These are phyloP conservation scores for Cygnus atratus DNA, from an alignment of 2,113 vertebrate genomes.

Conservation along the genomic window DNA sequence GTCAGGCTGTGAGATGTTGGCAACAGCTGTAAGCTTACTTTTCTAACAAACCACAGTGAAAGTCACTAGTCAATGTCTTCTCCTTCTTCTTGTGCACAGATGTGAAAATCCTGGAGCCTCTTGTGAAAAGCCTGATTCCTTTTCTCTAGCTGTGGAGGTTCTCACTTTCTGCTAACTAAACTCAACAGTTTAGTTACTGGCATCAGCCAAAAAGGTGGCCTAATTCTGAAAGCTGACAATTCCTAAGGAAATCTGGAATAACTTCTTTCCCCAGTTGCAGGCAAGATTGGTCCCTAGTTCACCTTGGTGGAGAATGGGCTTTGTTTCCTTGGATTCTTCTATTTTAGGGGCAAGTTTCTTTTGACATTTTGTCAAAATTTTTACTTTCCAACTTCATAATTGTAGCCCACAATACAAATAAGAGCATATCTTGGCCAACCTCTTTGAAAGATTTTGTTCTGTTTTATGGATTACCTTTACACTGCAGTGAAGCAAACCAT, in stretches of 20 bases:
- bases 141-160: background rate
- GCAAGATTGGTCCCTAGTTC: background rate
- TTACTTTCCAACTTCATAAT: background rate
- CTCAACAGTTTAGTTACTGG: background rate
- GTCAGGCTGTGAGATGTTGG: background rate
- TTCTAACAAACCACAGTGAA: background rate
- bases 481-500: background rate
- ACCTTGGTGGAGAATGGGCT: background rate
- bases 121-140: background rate
- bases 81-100: background rate
- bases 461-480: background rate
- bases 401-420: background rate
- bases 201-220: background rate
- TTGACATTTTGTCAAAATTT: background rate
- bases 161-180: background rate
- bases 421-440: background rate
- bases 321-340: background rate
- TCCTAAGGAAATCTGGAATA: background rate
- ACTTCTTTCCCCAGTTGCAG: background rate
- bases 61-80: background rate
- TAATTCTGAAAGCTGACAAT: background rate
- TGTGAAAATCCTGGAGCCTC: background rate
- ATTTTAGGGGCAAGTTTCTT: background rate
- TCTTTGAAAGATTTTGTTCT: slow-evolving; percentile 1
- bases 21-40: background rate